Base-by-base conservation (phyloP, 2,888 invertebrate genomes). In the Xanthia icteritia region DNA sequence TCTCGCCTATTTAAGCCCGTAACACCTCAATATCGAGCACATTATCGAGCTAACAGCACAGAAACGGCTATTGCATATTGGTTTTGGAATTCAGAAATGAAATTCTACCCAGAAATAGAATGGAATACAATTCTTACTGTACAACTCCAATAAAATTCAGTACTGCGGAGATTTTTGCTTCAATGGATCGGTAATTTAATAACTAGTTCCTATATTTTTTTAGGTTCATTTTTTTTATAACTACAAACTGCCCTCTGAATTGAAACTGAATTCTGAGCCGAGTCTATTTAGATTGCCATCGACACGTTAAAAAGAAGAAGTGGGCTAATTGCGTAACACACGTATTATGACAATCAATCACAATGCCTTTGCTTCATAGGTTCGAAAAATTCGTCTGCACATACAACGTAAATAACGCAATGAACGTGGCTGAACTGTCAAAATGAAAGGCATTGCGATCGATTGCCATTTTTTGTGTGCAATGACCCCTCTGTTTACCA, bases 41-140 rank as follows among this genome's bases (percentile, higher is more conserved):
- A 73, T 77, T 81, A 83, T 72, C 65, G 54, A 42, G 31, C 63
- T 72, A 72, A 78, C 69, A 74, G 65, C 39, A 78, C 48, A 54
- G 65, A 82, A 81, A 86, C 17, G 64, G 48, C 61, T 74, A 70
- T 64, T 81, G 83, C 79, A 81, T 84, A 84, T 84, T 82, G 79
- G 69, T 58, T 77, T 82, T 73, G 58, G 69, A 71, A 74, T 66
- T 75, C 64, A 0, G n/a, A 74, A 76, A 77, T 63, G 11, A 69
- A 76, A 75, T 84, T 77, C 73, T 60, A 20, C 31, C 67, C 31
- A 51, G 39, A 66, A 54, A 66, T 68, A 31, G 45, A 75, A 45
- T 63, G 36, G 15, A 77, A 77, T 64, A 17, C 27, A 71, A 66
- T 58, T 70, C 11, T 48, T 39, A 31, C 6, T 39, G 2, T 23